Evolutionary conservation across 2,113 vertebrate genomes (phyloP).

Genomic region (human): DNA sequence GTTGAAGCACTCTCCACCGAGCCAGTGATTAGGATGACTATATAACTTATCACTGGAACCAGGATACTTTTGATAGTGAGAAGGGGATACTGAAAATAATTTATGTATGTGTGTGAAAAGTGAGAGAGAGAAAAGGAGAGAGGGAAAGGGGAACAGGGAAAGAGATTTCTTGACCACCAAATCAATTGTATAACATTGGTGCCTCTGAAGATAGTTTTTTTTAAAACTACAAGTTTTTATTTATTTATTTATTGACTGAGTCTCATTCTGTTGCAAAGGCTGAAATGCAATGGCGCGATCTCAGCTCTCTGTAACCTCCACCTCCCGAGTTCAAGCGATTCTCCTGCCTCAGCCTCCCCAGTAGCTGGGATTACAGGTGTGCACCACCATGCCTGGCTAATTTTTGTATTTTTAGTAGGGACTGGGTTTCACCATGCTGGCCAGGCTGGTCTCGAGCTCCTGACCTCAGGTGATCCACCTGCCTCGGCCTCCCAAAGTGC

Average conservation of each 20-base stretch:
- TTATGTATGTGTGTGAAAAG: background rate
- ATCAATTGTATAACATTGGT: background rate
- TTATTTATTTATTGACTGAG: background rate
- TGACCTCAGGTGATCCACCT: no score
- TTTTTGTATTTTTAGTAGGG: no score
- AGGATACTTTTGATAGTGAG: background rate
- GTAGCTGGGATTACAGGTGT: no score
- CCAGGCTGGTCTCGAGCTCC: no score
- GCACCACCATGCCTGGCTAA: no score
- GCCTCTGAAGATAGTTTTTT: background rate
- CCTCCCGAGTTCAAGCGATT: no score
- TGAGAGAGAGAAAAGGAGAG: background rate
- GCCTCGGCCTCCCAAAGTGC: no score
- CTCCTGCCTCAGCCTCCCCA: no score
- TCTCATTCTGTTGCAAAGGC: no score
- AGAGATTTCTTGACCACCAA: background rate
- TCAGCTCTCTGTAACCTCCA: no score
- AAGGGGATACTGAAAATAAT: background rate
- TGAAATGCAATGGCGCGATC: no score
- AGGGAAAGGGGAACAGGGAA: fast-evolving
- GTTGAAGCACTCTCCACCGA: background rate
- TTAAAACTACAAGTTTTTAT: background rate
- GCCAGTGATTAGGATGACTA: background rate
- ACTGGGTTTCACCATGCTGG: no score
- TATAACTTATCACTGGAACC: background rate